A percentile compares a stretch with the other conserved stretches of the same genome.
Conservation (phyloP, 2,888 invertebrate species). For the Lucinisca nassula region DNA sequence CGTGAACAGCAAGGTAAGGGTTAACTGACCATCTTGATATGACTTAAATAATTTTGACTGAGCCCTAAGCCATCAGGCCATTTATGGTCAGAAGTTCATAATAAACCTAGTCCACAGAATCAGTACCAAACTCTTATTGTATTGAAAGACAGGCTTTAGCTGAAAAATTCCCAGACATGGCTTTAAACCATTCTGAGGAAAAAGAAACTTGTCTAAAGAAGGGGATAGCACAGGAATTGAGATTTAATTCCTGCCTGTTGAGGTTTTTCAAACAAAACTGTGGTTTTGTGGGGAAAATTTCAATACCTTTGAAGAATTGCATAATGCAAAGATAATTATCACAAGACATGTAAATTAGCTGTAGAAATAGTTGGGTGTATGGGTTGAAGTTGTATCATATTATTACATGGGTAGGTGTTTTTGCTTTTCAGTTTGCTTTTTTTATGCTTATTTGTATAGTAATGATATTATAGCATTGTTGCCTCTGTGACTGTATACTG, state of each 20-base stretch:
- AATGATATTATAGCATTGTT: no score
- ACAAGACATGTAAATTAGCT: background rate
- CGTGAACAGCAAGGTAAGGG: no score
- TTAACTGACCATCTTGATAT: no score
- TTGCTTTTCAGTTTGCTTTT: background rate
- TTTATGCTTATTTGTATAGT: no score
- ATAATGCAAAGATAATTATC: background rate
- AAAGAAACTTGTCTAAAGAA: background rate
- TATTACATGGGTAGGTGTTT: background rate
- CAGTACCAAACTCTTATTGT: background rate
- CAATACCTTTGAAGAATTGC: background rate
- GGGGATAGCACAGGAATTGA: constrained; percentile 8
- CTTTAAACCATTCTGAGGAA: background rate
- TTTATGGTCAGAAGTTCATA: no score
- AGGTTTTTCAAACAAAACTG: background rate
- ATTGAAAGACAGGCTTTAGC: background rate
- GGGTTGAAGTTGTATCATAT: background rate
- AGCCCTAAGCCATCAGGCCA: no score
- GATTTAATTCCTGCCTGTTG: background rate
- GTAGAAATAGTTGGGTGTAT: background rate
- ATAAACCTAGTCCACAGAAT: no score
- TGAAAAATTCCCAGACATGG: background rate
- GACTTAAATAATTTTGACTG: no score
- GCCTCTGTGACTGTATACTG: no score
- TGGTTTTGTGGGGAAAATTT: background rate